phyloP scores from a whole-genome alignment of 2,113 vertebrate genomes.

The Phainopepla nitens region DNA sequence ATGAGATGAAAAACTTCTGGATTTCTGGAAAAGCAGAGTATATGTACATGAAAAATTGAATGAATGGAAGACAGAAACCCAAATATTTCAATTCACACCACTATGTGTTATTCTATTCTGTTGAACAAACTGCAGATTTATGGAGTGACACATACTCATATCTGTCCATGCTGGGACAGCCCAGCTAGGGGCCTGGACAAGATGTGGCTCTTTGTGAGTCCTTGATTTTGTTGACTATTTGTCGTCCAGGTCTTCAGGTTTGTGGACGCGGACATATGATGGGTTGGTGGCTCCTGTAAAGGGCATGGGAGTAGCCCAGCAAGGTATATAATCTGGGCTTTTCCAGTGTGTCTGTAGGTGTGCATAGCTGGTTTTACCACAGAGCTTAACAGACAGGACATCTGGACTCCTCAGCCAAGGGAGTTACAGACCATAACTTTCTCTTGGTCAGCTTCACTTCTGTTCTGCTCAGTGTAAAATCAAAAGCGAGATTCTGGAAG shows the following conservation, averaged over 20 bases:
- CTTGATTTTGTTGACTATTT: background rate
- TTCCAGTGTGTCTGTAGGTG: background rate
- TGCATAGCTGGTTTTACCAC: background rate
- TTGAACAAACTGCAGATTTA: background rate
- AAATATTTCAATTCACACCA: background rate
- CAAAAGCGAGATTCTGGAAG: background rate
- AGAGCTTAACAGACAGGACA: background rate
- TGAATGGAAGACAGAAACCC: background rate
- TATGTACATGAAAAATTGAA: background rate
- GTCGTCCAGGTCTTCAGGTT: background rate
- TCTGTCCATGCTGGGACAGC: background rate
- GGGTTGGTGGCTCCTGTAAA: background rate
- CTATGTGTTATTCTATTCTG: background rate
- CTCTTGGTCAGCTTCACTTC: background rate
- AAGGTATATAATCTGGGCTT: background rate
- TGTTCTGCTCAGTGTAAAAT: background rate
- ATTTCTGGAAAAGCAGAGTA: background rate
- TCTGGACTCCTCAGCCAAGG: background rate
- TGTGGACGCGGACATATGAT: background rate
- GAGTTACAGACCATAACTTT: background rate
- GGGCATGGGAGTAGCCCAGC: fast-evolving
- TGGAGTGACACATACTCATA: background rate
- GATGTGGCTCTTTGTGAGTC: background rate
- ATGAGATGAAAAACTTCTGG: background rate
- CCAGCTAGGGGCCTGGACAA: background rate